phyloP scores from a whole-genome alignment of 2,113 vertebrate species.

The Columbina picui region DNA sequence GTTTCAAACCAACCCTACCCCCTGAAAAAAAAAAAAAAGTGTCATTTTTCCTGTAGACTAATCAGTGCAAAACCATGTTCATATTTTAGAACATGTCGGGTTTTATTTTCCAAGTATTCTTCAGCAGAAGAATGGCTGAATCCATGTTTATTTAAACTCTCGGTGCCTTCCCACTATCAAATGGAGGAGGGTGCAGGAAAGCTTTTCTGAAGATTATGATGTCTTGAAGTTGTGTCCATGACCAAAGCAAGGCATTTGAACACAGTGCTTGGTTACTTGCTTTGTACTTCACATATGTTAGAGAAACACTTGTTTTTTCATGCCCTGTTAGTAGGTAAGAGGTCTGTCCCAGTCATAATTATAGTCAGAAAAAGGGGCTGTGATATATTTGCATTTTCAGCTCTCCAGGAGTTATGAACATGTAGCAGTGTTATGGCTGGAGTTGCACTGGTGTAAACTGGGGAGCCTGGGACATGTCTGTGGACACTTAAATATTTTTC shows the following conservation, averaged over 20 bases:
- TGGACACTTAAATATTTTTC: neutral
- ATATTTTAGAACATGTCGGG: neutral
- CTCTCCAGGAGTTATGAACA: neutral
- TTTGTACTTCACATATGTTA: neutral
- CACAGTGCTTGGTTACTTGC: accelerated
- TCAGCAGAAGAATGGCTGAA: neutral
- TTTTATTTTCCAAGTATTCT: neutral
- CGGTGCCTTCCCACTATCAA: neutral
- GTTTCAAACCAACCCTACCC: neutral
- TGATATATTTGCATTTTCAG: neutral
- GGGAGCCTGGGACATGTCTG: neutral
- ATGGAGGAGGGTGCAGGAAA: neutral
- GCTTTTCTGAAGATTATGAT: neutral
- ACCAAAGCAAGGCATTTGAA: neutral
- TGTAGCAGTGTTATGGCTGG: neutral
- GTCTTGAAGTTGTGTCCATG: neutral
- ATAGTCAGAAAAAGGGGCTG: neutral
- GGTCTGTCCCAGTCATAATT: neutral
- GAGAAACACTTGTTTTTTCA: neutral
- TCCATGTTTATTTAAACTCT: neutral
- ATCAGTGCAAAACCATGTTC: neutral
- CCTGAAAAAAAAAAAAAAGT: neutral
- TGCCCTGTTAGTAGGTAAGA: neutral
- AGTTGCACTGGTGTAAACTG: neutral
- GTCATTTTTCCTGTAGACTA: neutral